These are phyloP conservation scores for Pyrochroa serraticornis DNA, from an alignment of 2,888 invertebrate species.

Conservation along the genomic window DNA sequence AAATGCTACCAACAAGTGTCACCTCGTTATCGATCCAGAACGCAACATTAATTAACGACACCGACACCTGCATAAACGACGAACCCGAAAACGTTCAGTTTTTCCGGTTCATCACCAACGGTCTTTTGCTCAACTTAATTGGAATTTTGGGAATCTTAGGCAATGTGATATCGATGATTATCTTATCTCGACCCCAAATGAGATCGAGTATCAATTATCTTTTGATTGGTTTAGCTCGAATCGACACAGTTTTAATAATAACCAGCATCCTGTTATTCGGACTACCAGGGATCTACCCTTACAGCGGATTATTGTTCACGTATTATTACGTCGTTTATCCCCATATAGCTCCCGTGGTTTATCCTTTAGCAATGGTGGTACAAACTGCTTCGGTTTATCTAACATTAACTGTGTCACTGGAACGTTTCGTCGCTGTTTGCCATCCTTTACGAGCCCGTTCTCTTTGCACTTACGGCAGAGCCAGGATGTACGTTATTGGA, in stretches of 20 bases:
- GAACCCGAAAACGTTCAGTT: slow-evolving; percentile 54
- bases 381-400: slow-evolving; percentile 95
- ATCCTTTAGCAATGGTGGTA: slow-evolving; percentile 83
- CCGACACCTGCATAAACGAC: slow-evolving; percentile 48
- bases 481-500: slow-evolving; percentile 80
- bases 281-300: slow-evolving; percentile 82
- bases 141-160: slow-evolving; percentile 86
- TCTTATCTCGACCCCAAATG: slow-evolving; percentile 92
- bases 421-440: slow-evolving; percentile 93
- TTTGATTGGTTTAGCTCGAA: slow-evolving; percentile 89
- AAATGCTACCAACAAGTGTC: background rate
- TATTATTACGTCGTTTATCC: slow-evolving; percentile 83
- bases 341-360: slow-evolving; percentile 78
- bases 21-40: slow-evolving; percentile 6
- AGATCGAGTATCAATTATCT: slow-evolving; percentile 94
- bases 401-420: slow-evolving; percentile 86
- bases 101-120: slow-evolving; percentile 82
- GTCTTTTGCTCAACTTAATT: slow-evolving; percentile 79
- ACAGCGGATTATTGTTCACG: slow-evolving; percentile 76
- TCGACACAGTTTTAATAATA: slow-evolving; percentile 89
- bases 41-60: slow-evolving; percentile 11
- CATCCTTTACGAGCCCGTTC: slow-evolving; percentile 88
- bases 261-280: slow-evolving; percentile 88
- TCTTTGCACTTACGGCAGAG: slow-evolving; percentile 88
- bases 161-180: slow-evolving; percentile 88